phyloP scores from a whole-genome alignment of 1,140 invertebrate species.

The Helicoverpa armigera region DNA sequence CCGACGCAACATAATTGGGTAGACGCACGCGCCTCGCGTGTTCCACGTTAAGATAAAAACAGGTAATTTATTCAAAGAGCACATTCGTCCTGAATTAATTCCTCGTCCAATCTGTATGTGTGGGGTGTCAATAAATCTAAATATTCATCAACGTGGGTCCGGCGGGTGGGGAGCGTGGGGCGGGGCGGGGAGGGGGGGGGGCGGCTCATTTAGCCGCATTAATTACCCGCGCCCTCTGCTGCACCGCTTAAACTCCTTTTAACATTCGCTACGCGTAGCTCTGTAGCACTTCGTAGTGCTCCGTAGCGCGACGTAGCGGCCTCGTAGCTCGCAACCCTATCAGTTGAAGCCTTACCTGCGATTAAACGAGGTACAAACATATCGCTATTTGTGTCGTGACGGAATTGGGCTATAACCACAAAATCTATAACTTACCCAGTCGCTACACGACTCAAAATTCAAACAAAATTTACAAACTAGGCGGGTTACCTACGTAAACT shows the following conservation, averaged over 20 bases:
- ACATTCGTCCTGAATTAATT: slow-evolving; percentile 50
- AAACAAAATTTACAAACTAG: no score
- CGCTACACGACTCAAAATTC: no score
- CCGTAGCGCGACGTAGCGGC: slow-evolving; percentile 11
- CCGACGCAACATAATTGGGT: slow-evolving; percentile 50
- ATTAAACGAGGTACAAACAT: no score
- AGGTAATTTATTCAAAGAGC: slow-evolving; percentile 58
- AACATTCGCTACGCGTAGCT: slow-evolving; percentile 49
- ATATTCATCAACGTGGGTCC: slow-evolving; percentile 60
- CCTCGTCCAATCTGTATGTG: slow-evolving; percentile 49
- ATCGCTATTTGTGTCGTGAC: no score
- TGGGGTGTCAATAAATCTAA: slow-evolving; percentile 62
- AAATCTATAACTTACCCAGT: no score
- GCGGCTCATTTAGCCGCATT: slow-evolving; percentile 51
- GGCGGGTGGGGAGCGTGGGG: background rate
- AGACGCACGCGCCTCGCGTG: slow-evolving; percentile 31
- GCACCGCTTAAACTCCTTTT: slow-evolving; percentile 47
- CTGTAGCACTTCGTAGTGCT: slow-evolving; percentile 9
- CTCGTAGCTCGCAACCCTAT: background rate
- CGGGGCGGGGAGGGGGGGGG: background rate
- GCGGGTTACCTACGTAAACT: no score
- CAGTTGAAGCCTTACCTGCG: background rate
- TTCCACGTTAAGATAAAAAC: slow-evolving; percentile 37
- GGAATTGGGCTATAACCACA: no score
- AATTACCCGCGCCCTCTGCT: slow-evolving; percentile 41